These are phyloP conservation scores for Drosophila aldrichi DNA, from an alignment of 2,888 invertebrate species.

Conservation along the genomic window DNA sequence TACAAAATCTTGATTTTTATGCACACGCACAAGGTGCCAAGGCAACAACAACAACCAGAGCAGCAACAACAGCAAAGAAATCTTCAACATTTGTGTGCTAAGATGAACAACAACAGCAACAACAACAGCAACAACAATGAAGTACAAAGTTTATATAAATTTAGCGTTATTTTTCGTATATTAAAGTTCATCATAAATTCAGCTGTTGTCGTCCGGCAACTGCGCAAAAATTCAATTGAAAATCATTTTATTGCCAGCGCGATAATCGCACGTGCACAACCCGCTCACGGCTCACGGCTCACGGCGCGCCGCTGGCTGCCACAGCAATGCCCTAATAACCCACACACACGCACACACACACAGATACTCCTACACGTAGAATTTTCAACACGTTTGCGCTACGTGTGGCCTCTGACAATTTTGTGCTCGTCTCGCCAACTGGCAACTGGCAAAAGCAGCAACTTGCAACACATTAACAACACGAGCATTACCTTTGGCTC, in stretches of 20 bases:
- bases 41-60: slow-evolving; percentile 19
- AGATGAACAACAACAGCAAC: slow-evolving; percentile 13
- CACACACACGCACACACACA: not conserved
- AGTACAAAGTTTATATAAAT: not conserved
- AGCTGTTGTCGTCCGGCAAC: slow-evolving; percentile 47
- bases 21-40: slow-evolving; percentile 56
- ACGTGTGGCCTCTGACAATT: slow-evolving; percentile 69
- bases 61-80: slow-evolving; percentile 10
- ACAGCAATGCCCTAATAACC: not conserved
- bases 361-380: slow-evolving; percentile 5
- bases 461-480: slow-evolving; percentile 16
- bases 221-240: slow-evolving; percentile 71
- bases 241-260: slow-evolving; percentile 69
- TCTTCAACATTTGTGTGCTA: slow-evolving; percentile 1
- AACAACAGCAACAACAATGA: slow-evolving; percentile 3
- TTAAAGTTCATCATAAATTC: slow-evolving; percentile 71
- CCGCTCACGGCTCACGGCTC: not conserved
- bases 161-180: slow-evolving; percentile 14
- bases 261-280: slow-evolving; percentile 50
- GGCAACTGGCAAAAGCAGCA: slow-evolving; percentile 16
- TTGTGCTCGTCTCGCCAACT: slow-evolving; percentile 41
- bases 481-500: slow-evolving; percentile 8
- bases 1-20: slow-evolving; percentile 55
- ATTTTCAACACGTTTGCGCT: slow-evolving; percentile 66
- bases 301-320: too few species aligned